phyloP scores from a whole-genome alignment of 2,888 invertebrate species.

The Hypena proboscidalis region DNA sequence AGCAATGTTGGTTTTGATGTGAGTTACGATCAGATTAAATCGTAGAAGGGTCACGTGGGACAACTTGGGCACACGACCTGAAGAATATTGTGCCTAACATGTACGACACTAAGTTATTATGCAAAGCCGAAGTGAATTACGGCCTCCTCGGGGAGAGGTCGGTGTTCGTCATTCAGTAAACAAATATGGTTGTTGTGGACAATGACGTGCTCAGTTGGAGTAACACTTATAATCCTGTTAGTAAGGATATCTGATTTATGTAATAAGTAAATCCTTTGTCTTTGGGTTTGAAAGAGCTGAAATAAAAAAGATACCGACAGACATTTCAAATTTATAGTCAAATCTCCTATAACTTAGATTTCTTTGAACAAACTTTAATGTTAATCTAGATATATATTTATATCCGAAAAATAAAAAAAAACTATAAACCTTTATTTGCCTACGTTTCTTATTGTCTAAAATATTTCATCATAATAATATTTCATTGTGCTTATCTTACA shows the following conservation, averaged over 20 bases:
- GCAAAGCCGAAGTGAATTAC: slow-evolving; percentile 26
- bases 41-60: slow-evolving; percentile 20
- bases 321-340: too few relatives aligned
- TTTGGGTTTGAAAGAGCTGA: background rate
- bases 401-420: too few relatives aligned
- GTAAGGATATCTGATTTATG: slow-evolving; percentile 11
- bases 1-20: slow-evolving; percentile 31
- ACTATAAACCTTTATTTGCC: too few relatives aligned
- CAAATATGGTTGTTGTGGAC: slow-evolving; percentile 22
- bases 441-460: too few relatives aligned
- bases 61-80: slow-evolving; percentile 19
- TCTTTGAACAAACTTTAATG: too few relatives aligned
- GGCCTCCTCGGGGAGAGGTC: slow-evolving; percentile 21
- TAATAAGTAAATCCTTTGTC: slow-evolving; percentile 2
- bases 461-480: too few relatives aligned
- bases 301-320: too few relatives aligned
- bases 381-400: too few relatives aligned
- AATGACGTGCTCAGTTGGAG: slow-evolving; percentile 10
- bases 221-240: slow-evolving; percentile 3
- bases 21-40: slow-evolving; percentile 30
- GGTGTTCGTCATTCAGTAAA: slow-evolving; percentile 28
- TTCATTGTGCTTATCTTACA: too few relatives aligned
- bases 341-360: too few relatives aligned
- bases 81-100: slow-evolving; percentile 32
- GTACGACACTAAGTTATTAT: slow-evolving; percentile 27